phyloP scores from a whole-genome alignment of 2,797 vertebrate species.

The Babyrousa celebensis region DNA sequence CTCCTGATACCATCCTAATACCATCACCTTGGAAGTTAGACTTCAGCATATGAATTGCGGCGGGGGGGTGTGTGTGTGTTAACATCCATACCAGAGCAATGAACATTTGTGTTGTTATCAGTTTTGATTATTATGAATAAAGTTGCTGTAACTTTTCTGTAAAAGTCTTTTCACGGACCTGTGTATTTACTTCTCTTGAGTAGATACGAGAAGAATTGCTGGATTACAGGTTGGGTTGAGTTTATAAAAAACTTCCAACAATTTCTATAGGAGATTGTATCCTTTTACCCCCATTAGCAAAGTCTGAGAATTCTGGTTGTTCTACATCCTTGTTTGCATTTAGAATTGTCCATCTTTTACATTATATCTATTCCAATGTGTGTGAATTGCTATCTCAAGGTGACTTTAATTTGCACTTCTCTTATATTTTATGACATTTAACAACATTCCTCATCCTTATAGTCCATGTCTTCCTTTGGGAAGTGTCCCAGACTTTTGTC shows the following conservation, averaged over 20 bases:
- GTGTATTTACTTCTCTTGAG: not conserved
- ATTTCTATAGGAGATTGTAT: not conserved
- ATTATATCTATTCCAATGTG: not conserved
- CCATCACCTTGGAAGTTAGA: not conserved
- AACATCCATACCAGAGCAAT: not conserved
- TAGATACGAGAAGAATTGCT: not conserved
- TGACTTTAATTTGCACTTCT: slow-evolving; percentile 14
- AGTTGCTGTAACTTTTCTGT: not conserved
- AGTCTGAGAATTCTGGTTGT: not conserved
- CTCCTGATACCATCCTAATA: not conserved
- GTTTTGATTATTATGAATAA: not conserved
- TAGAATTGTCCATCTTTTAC: not conserved
- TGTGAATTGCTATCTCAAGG: not conserved
- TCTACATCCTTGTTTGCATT: not conserved
- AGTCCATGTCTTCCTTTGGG: not conserved
- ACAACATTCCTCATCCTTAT: not conserved
- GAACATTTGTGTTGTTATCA: not conserved
- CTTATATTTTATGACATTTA: not conserved
- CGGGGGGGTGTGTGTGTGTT: too few species aligned
- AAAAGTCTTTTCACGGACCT: not conserved
- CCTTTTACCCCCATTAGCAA: not conserved
- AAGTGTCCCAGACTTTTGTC: not conserved
- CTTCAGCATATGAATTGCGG: not conserved
- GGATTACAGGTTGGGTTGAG: not conserved
- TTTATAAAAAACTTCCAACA: not conserved